These are phyloP conservation scores for Bradypodion ventrale DNA, from an alignment of 2,797 vertebrate genomes.

Conservation along the genomic window DNA sequence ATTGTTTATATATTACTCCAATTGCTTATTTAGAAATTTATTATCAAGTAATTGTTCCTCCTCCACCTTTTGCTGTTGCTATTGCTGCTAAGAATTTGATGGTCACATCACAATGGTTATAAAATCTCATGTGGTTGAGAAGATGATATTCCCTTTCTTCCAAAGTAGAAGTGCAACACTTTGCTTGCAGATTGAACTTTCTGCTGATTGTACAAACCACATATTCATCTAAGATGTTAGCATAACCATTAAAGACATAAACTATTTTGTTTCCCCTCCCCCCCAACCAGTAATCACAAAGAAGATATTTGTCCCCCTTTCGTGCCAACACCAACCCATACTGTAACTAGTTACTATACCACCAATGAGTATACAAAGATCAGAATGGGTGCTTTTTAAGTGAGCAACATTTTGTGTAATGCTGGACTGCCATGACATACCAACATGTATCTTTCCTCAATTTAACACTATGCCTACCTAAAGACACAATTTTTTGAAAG, in stretches of 20 bases:
- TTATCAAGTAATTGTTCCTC: background rate
- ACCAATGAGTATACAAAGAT: constrained; percentile 27
- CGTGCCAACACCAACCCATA: background rate
- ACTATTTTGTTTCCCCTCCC: too few species aligned
- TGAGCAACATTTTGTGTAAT: background rate
- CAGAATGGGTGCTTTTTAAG: background rate
- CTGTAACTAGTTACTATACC: constrained; percentile 31
- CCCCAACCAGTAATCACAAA: background rate
- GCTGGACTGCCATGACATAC: constrained; percentile 40
- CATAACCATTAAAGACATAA: background rate
- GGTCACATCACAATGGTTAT: too few species aligned
- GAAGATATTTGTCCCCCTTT: background rate
- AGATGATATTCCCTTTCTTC: too few species aligned
- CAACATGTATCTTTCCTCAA: constrained; percentile 22
- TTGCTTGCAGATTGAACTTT: too few species aligned
- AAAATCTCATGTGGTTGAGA: too few species aligned
- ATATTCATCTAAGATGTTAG: background rate
- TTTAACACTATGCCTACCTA: constrained; percentile 39
- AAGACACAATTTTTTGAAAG: constrained; percentile 25
- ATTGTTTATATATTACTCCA: background rate
- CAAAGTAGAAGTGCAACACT: too few species aligned
- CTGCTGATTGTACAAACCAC: background rate
- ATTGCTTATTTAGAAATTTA: background rate
- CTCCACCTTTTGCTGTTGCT: background rate
- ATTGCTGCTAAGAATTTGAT: background rate